A percentile compares a stretch with the other conserved stretches of the same genome.
These are phyloP conservation scores for Porites divaricata DNA, from an alignment of 92 coral and sea anemone species.

Conservation along the genomic window DNA sequence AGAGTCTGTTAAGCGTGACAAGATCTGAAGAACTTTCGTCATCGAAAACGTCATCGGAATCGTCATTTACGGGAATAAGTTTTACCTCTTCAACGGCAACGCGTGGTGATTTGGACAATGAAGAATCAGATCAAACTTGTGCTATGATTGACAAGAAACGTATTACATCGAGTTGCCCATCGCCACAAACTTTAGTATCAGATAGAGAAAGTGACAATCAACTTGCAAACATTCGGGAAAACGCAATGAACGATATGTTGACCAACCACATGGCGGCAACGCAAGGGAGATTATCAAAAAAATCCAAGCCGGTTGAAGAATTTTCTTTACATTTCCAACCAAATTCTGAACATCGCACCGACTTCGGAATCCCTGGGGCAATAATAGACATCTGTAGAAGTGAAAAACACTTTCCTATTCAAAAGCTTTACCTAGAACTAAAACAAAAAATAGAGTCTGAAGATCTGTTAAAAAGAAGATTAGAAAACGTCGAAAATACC, in stretches of 20 bases:
- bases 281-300: background rate
- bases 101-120: background rate
- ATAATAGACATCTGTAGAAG: too few species aligned
- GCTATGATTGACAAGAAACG: background rate
- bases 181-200: background rate
- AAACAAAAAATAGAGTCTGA: background rate
- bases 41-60: too few species aligned
- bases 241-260: background rate
- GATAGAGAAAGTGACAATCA: background rate
- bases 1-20: constrained; percentile 7
- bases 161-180: background rate
- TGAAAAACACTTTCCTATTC: background rate
- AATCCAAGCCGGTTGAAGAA: constrained; percentile 17
- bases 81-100: constrained; percentile 31
- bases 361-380: background rate
- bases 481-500: background rate
- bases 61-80: constrained; percentile 42
- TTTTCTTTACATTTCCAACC: background rate
- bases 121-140: too few species aligned
- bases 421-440: background rate
- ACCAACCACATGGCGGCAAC: background rate
- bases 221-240: background rate
- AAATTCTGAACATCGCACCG: background rate
- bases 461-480: background rate
- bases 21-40: constrained; percentile 12